These are phyloP conservation scores for Porites australiensis DNA, from an alignment of 64 coral and sea anemone species.

Conservation along the genomic window DNA sequence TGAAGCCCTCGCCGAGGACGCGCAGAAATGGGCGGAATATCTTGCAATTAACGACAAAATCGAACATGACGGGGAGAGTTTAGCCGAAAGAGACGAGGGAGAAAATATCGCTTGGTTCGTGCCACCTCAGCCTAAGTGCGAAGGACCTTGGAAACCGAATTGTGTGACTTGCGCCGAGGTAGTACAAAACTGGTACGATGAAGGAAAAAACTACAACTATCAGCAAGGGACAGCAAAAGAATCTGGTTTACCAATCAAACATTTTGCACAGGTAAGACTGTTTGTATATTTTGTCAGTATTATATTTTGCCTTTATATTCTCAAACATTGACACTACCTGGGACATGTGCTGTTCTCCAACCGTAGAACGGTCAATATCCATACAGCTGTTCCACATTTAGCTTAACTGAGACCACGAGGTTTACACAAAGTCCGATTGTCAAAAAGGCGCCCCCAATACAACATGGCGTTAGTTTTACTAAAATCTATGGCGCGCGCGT, in stretches of 20 bases:
- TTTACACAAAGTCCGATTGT: not conserved
- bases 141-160: slow-evolving; percentile 20
- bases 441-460: no score
- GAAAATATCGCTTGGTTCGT: slow-evolving; percentile 78
- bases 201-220: slow-evolving; percentile 57
- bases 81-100: slow-evolving; percentile 55
- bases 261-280: slow-evolving; percentile 41
- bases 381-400: not conserved
- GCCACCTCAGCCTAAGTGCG: slow-evolving; percentile 55
- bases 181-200: slow-evolving; percentile 58
- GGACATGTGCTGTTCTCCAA: no score
- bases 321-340: no score
- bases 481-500: no score
- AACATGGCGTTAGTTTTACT: not conserved
- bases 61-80: slow-evolving; percentile 51
- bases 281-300: not conserved
- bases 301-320: not conserved
- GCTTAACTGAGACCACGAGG: not conserved
- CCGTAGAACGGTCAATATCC: no score
- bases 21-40: slow-evolving; percentile 70
- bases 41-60: slow-evolving; percentile 76
- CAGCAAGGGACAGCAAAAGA: slow-evolving; percentile 29
- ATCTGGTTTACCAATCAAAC: slow-evolving; percentile 34
- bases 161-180: slow-evolving; percentile 63
- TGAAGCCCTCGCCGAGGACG: slow-evolving; percentile 61